Evolutionary conservation across 2,888 invertebrate genomes (phyloP).

Genomic region (Chymomyza caudatula): DNA sequence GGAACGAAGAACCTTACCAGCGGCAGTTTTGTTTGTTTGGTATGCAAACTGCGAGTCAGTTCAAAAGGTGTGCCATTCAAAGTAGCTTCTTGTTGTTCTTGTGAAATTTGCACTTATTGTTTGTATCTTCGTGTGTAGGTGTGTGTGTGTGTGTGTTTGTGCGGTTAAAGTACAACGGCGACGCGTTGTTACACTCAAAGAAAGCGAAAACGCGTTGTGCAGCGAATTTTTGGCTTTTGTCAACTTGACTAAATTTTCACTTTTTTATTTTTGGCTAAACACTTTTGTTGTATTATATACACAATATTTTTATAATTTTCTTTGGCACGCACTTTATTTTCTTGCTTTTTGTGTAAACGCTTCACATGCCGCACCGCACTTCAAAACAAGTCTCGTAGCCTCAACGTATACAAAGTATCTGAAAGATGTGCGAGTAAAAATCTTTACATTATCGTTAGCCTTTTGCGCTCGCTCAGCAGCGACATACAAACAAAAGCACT

Average conservation of each 20-base stretch:
- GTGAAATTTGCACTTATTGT: slow-evolving; percentile 32
- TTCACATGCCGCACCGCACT: slow-evolving; percentile 7
- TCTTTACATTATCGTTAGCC: slow-evolving; percentile 35
- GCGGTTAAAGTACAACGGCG: slow-evolving; percentile 14
- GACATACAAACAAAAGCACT: too few relatives aligned
- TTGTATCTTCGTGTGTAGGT: slow-evolving; percentile 2
- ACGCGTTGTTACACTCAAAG: slow-evolving; percentile 20
- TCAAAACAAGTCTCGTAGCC: slow-evolving; percentile 46
- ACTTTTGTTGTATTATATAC: slow-evolving; percentile 18
- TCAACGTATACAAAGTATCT: slow-evolving; percentile 60
- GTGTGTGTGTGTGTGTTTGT: slow-evolving; percentile 9
- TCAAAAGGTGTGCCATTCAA: slow-evolving; percentile 43
- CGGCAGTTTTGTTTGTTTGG: slow-evolving; percentile 2
- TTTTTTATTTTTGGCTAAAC: slow-evolving; percentile 32
- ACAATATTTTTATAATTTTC: slow-evolving; percentile 1
- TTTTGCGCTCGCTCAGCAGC: slow-evolving; percentile 13
- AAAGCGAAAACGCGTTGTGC: slow-evolving; percentile 65
- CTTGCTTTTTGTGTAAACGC: not conserved
- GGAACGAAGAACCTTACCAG: not conserved
- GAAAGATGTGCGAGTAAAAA: slow-evolving; percentile 28
- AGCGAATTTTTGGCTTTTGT: slow-evolving; percentile 39
- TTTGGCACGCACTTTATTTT: slow-evolving; percentile 10
- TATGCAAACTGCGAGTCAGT: slow-evolving; percentile 1
- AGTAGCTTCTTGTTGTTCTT: slow-evolving; percentile 12
- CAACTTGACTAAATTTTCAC: slow-evolving; percentile 32